Evolutionary conservation across 1,140 invertebrate species (phyloP).

Genomic region (Sycophila sp.): DNA sequence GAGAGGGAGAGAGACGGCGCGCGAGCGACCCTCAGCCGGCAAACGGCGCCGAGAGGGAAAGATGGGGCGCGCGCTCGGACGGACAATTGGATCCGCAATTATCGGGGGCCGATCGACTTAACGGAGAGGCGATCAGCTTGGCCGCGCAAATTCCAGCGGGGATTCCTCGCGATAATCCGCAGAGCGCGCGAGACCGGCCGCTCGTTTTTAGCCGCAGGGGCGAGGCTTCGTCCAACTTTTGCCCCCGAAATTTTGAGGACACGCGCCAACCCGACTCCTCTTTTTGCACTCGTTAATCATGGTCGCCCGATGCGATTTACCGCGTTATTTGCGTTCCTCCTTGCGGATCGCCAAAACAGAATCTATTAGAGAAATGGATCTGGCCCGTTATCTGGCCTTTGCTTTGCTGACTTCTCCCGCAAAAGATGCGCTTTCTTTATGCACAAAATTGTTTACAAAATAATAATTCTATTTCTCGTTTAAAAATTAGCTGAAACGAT

Average conservation of each 20-base stretch:
- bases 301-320: not conserved
- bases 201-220: too few relatives aligned
- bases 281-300: conserved; percentile 7
- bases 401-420: too few relatives aligned
- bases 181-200: too few relatives aligned
- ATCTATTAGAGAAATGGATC: not conserved
- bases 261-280: not conserved
- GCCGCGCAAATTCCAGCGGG: conserved; percentile 4
- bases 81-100: conserved; percentile 38
- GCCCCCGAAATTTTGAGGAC: too few relatives aligned
- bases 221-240: too few relatives aligned
- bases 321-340: not conserved
- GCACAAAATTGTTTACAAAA: too few relatives aligned
- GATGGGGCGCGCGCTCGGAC: not conserved
- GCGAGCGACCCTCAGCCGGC: not conserved
- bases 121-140: conserved; percentile 6
- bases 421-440: too few relatives aligned
- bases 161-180: not conserved
- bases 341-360: not conserved
- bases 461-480: too few relatives aligned
- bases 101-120: conserved; percentile 32
- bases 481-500: too few relatives aligned
- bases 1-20: conserved; percentile 3
- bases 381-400: not conserved
- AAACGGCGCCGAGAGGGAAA: not conserved